Evolutionary conservation across 2,888 invertebrate species (phyloP), one percentile per base, ranked within the genome.

Genomic region (Protophormia terraenovae): DNA sequence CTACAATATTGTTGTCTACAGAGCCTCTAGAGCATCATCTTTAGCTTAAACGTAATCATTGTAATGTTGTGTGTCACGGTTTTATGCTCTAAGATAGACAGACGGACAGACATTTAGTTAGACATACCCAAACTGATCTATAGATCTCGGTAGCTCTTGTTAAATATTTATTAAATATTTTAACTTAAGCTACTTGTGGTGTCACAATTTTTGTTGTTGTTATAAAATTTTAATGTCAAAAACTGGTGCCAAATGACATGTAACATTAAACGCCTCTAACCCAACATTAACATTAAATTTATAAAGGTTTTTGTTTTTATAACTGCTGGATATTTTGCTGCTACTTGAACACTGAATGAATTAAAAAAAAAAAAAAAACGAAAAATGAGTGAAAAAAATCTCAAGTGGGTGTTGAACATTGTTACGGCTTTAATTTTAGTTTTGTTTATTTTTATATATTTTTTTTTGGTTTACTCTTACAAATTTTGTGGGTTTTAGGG

Each of bases 391-490:
- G n/a, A n/a, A 73, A 22, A 32, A 69, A 82, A 66, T 55, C 87
- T 89, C 89, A 88, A 89, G 89, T 89, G 89, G 88, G 87, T 89
- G 87, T 84, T 87, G 87, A 89, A 86, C 6, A 79, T 41, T 62
- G 16, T 79, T 75, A 78, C 16, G 35, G 41, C 38, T 77, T 50
- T 41, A 71, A 47, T 75, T 67, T 78, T 29, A 47, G 22, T 79
- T 76, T n/a, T 77, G n/a, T 55, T 58, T 67, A 24, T 45, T 62
- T n/a, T n/a, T 60, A 0, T 55, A 45, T 71, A 71, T 12, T 27
- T 62, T 62, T 47, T 47, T 32, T 53, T n/a, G 24, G 10, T 45
- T 35, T 45, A 24, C 29, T 45, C 53, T 55, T 66, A 50, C 1
- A 16, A 62, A 60, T 35, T 62, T 41, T 67, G 66, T 73, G 58